Evolutionary conservation across 2,113 vertebrate species (phyloP).

Genomic region (Eulemur rufifrons): DNA sequence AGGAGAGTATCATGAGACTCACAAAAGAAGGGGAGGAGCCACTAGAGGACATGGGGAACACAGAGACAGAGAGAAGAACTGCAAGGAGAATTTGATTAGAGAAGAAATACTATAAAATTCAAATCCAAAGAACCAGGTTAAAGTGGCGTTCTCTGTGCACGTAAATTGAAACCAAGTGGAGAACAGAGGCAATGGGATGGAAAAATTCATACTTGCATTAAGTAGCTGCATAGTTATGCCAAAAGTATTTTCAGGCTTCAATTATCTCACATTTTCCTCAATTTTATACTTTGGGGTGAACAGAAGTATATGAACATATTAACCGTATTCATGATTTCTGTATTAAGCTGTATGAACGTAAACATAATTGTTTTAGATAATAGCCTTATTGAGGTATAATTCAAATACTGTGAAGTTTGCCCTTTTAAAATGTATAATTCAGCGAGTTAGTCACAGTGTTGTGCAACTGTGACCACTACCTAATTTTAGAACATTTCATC

Average conservation of each 20-base stretch:
- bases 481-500: background rate
- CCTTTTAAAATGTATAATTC: background rate
- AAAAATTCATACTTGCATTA: background rate
- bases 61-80: background rate
- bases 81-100: background rate
- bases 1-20: background rate
- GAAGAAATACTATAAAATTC: background rate
- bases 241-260: constrained; percentile 1
- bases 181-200: background rate
- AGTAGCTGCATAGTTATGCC: background rate
- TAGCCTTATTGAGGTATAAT: background rate
- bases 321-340: background rate
- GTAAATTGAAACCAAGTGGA: background rate
- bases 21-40: background rate
- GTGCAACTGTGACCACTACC: background rate
- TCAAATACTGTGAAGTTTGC: background rate
- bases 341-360: background rate
- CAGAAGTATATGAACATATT: constrained; percentile 30
- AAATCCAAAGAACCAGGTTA: background rate
- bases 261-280: background rate
- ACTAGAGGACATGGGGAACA: background rate
- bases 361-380: background rate
- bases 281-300: background rate
- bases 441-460: background rate
- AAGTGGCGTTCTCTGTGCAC: background rate